Conservation (phyloP, 2,113 vertebrate species). For the Entelurus aequoreus region DNA sequence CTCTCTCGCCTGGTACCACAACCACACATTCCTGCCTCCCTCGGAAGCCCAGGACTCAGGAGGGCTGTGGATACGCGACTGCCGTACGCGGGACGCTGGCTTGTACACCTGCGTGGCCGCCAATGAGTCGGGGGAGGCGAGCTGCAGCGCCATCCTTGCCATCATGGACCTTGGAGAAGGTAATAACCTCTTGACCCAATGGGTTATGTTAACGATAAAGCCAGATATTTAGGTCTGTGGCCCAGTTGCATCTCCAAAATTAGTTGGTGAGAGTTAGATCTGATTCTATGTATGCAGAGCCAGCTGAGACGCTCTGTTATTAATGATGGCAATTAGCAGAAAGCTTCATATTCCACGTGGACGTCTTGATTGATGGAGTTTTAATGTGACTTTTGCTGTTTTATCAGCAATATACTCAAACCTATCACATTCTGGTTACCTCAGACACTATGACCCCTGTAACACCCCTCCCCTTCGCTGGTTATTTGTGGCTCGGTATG, state of each 20-base stretch:
- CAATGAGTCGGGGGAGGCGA: slow-evolving; percentile 78
- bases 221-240: not conserved
- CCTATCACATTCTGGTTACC: not conserved
- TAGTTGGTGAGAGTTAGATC: slow-evolving; percentile 2
- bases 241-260: slow-evolving; percentile 3
- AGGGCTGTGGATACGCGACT: slow-evolving; percentile 86
- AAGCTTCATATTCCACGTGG: too few species aligned
- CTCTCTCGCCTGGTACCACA: slow-evolving; percentile 83
- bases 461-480: slow-evolving; percentile 16
- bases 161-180: slow-evolving; percentile 85
- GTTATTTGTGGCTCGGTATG: slow-evolving; percentile 69
- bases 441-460: slow-evolving; percentile 15
- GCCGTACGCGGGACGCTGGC: slow-evolving; percentile 76
- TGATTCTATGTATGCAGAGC: not conserved
- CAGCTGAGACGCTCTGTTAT: not conserved
- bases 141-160: slow-evolving; percentile 79
- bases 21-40: slow-evolving; percentile 67
- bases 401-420: not conserved
- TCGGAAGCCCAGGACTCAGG: slow-evolving; percentile 73
- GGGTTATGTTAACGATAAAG: not conserved
- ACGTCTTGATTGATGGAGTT: not conserved
- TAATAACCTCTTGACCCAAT: slow-evolving; percentile 24
- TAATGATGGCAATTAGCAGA: not conserved
- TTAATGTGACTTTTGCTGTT: too few species aligned
- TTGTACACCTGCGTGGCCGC: slow-evolving; percentile 84